Conservation (phyloP, 2,113 vertebrate species). For the Tretioscincus oriximinensis region DNA sequence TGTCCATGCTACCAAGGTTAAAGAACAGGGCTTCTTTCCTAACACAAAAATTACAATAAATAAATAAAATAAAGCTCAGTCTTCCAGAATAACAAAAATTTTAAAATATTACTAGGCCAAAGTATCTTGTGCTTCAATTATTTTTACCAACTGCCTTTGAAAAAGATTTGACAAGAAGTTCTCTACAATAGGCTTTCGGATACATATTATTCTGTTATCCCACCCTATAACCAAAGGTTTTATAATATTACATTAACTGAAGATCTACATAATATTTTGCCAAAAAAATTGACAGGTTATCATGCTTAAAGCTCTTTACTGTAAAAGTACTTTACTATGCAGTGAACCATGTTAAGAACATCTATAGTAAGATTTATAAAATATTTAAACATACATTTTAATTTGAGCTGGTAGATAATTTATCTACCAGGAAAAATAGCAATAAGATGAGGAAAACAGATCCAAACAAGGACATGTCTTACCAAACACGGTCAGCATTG, state of each 20-base stretch:
- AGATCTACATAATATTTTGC: neutral
- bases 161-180: neutral
- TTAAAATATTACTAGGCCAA: neutral
- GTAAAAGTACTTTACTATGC: conserved; percentile 10
- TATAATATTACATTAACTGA: neutral
- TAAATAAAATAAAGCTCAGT: too few relatives aligned
- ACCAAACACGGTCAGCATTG: conserved; percentile 91
- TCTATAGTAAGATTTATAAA: neutral
- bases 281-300: neutral
- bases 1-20: too few relatives aligned
- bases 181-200: neutral
- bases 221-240: neutral
- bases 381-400: conserved; percentile 12
- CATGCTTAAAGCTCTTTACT: neutral
- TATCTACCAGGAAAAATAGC: neutral
- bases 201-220: neutral
- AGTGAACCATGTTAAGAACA: neutral
- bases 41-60: too few relatives aligned
- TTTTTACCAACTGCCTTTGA: neutral
- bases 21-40: too few relatives aligned
- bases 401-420: conserved; percentile 17
- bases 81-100: too few relatives aligned
- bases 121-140: neutral
- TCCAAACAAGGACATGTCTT: conserved; percentile 62
- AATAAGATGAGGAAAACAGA: neutral